Evolutionary conservation across 2,797 vertebrate genomes (phyloP), one percentile per base, ranked within the genome.

Genomic region (Danio kyathit): DNA sequence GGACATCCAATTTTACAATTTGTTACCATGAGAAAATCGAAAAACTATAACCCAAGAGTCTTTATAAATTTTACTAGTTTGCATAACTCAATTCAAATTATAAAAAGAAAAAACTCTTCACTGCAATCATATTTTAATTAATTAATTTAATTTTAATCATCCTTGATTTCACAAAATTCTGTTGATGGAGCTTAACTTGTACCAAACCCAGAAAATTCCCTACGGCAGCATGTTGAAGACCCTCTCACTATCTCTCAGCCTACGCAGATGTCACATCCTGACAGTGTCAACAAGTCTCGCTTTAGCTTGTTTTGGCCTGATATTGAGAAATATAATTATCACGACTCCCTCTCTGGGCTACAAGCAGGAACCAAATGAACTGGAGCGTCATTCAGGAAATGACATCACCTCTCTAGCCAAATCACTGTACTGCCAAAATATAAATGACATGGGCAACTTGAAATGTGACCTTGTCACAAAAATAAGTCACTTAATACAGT

Each of bases 231-330:
- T 21, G 56, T 38, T 2, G 11, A 48, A 69, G 52, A 40, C 81
- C 88, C 83, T 88, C 88, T 85, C 87, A 85, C 89, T 87, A 86
- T 86, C 85, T 88, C 86, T 89, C 87, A 83, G 84, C 87, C 56
- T 67, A 65, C 73, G 77, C 59, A 38, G 73, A 46, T 29, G 61
- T 65, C 38, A 49, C 21, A 43, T 88, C 72, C 85, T 86, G 56
- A 59, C 65, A 70, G 44, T 60, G 76, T 51, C 54, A 69, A 78
- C 11, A 70, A 70, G 44, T 44, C 49, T 78, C 11, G 59, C 43
- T 69, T 78, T n/a, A 49, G 44, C 44, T 78, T 40, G 44, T 60
- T 16, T 48, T 60, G 29, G 43, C 44, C 44, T 79, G 65, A 79
- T 78, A 67, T 40, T 78, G 4, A 69, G 52, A 69, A 59, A 57